Base-by-base conservation (phyloP, 2,888 invertebrate genomes). In the Amphiduros pacificus region DNA sequence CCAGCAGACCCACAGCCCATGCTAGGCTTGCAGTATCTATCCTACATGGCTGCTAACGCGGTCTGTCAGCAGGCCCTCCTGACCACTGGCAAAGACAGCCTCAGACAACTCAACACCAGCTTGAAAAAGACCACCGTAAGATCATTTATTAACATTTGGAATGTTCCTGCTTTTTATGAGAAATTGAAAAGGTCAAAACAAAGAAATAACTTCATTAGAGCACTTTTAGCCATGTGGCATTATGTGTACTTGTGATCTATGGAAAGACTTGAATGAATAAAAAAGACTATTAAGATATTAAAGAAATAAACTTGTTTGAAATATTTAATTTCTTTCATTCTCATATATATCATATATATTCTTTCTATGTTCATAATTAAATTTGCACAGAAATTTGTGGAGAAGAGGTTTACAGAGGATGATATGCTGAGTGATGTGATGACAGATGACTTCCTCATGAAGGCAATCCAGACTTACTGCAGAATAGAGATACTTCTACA, bases 61-160 rank as follows among this genome's bases (percentile, higher is more conserved):
- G 55, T 60, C 9, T 71, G 68, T 62, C 66, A 63, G 56, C 62
- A 63, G 9, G 60, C 65, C 2, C 40, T 73, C 4, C 60, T 72
- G 27, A 53, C 57, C 24, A 64, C 69, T 36, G 56, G 69, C 52
- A 31, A 44, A 41, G 32, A 52, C 6, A 60, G 64, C 29, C 49
- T 70, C 22, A 32, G 50, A 14, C 54, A 64, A n/a, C 28, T 70
- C 17, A 65, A 60, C n/a, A 51, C 56, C 26, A 50, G 66, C 5
- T 60, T 74, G 2, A 60, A 66, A 50, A 51, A 61, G 22, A 63
- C 63, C 24, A 55, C 65, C 66, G 73, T 73, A 57, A n/a, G n/a
- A n/a, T n/a, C n/a, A n/a, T n/a, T n/a, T n/a, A n/a, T n/a, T n/a
- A n/a, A n/a, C n/a, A n/a, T n/a, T n/a, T n/a, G n/a, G n/a, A n/a